These are phyloP conservation scores for Halcyon smyrnensis DNA, from an alignment of 2,797 vertebrate genomes.

Conservation along the genomic window DNA sequence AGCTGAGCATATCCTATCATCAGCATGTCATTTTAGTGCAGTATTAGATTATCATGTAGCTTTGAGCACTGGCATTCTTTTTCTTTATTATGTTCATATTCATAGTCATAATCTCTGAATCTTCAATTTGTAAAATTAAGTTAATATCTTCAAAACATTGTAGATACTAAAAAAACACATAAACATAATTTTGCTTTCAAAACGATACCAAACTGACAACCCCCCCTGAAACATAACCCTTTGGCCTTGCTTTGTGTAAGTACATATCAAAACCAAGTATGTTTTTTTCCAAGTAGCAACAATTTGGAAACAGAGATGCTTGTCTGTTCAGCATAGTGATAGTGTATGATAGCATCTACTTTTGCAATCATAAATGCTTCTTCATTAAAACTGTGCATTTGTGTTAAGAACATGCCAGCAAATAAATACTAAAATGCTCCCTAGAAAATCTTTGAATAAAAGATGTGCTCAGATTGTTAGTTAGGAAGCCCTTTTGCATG, in stretches of 20 bases:
- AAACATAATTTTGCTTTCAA: not conserved
- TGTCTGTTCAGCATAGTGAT: not conserved
- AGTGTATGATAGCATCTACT: not conserved
- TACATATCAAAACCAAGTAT: not conserved
- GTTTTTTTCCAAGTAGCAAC: not conserved
- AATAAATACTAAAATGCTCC: not conserved
- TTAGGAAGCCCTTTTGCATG: not conserved
- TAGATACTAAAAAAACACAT: not conserved
- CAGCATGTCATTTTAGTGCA: not conserved
- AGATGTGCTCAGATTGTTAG: not conserved
- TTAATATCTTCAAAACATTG: not conserved
- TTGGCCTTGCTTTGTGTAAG: not conserved
- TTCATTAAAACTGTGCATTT: not conserved
- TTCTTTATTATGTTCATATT: not conserved
- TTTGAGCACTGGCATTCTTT: not conserved
- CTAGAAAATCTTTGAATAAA: not conserved
- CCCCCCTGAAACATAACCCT: not conserved
- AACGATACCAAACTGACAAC: not conserved
- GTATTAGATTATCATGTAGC: not conserved
- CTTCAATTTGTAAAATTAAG: not conserved
- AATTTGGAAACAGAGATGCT: not conserved
- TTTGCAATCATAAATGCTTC: not conserved
- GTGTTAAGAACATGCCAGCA: not conserved
- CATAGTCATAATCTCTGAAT: not conserved
- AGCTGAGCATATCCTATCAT: not conserved